Evolutionary conservation across 2,888 invertebrate species (phyloP).

Genomic region (Cataglyphis rosenhaueri): DNA sequence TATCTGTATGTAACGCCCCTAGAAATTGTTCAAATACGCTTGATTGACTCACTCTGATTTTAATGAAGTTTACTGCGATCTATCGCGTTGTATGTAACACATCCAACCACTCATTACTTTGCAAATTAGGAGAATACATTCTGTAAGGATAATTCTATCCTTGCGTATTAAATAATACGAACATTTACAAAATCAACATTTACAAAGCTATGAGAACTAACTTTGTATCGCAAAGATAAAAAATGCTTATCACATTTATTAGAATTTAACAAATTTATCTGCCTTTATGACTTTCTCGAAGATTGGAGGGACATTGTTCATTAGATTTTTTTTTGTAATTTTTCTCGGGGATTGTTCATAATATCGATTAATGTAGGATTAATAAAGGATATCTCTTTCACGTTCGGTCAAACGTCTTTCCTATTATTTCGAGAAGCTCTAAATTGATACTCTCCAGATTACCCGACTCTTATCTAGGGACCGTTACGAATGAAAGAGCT

Average conservation of each 20-base stretch:
- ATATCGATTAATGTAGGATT: constrained; percentile 36
- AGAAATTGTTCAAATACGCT: constrained; percentile 63
- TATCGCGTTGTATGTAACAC: background rate
- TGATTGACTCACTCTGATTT: constrained; percentile 61
- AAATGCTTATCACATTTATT: background rate
- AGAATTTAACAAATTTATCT: constrained; percentile 13
- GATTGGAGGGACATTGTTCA: background rate
- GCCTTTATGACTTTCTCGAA: background rate
- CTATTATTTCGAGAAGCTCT: constrained; percentile 32
- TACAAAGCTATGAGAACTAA: background rate
- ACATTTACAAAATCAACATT: background rate
- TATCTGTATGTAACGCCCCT: constrained; percentile 41
- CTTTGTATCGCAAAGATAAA: background rate
- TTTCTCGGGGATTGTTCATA: constrained; percentile 18
- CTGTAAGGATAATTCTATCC: background rate
- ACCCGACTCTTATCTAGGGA: constrained; percentile 9
- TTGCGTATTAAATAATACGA: background rate
- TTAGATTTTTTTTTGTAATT: constrained; percentile 1
- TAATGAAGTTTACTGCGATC: constrained; percentile 27
- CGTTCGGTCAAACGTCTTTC: constrained; percentile 1
- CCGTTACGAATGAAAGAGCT: constrained; percentile 35
- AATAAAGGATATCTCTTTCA: background rate
- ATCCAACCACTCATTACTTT: background rate
- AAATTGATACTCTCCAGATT: constrained; percentile 39
- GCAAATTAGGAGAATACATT: background rate